Evolutionary conservation across 2,888 invertebrate species (phyloP), one percentile per base, ranked within the genome.

Genomic region (Oscheius sp.): DNA sequence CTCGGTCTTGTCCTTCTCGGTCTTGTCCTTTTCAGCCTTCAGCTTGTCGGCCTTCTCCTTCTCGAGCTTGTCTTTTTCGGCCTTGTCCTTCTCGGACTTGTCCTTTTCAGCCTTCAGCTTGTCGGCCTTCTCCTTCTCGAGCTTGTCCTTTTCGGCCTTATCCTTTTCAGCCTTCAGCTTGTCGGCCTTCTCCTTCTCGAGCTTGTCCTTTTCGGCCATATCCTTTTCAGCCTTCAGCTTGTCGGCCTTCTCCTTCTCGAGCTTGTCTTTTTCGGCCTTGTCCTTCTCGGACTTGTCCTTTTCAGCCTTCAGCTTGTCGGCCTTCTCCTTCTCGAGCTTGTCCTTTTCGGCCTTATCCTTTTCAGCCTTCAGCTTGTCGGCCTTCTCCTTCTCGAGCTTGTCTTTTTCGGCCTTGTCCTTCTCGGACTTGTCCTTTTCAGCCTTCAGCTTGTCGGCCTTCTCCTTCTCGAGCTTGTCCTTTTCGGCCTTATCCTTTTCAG

Each of bases 11-110:
- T 50, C 55, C 50, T 55, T 65, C 48, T 70, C 70, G 35, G 63
- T 62, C 63, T 68, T 55, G n/a, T 50, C 55, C 50, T 55, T 65
- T 42, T 66, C 66, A 35, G 53, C 51, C 53, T 66, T 66, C 9
- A 13, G 35, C 47, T 50, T 47, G 29, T 72, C 68, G 11, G 70
- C 62, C 73, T 74, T 59, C 11, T 74, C 59, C 42, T 76, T 75
- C 32, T 42, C 73, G 21, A 21, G 47, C 21, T 70, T 74, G 0
- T 57, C 57, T 32, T 75, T 77, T 4, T 65, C 72, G n/a, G 60
- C n/a, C n/a, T n/a, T n/a, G 0, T 57, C 57, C 47, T 75, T 77
- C 21, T 65, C 72, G n/a, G 60, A 53, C 33, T 48, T 65, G 9
- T 59, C 75, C 50, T 72, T 77, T 2, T 75, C 63, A n/a, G 33